Evolutionary conservation across 2,797 vertebrate genomes (phyloP), one percentile per base, ranked within the genome.

Genomic region (Meda fulgida): DNA sequence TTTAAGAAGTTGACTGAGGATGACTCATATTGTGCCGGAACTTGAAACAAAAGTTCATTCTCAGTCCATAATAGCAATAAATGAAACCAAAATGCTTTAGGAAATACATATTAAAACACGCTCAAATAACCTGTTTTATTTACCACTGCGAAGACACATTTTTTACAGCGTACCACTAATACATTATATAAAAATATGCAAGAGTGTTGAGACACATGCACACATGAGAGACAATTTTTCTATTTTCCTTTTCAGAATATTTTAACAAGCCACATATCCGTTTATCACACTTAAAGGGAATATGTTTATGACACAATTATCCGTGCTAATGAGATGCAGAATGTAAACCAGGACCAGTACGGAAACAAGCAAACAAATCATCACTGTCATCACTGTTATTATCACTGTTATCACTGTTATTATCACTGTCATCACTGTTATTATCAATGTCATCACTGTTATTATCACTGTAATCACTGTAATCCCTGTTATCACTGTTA

Each of bases 281-380:
- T 63, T 73, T 31, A 73, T 82, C 53, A 58, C 80, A 82, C 53
- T 53, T n/a, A 23, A 34, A 29, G 4, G 2, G 31, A 31, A 81
- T 7, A 29, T 40, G 48, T 38, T 69, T 46, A 46, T 63, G 53
- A 31, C 38, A 46, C 53, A 73, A 23, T 31, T 63, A 73, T 46
- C 38, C 18, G 38, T 81, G 48, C n/a, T 71, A 71, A 81, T 55
- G 51, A 81, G 14, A 81, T 58, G 79, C 48, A 23, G 23, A 60
- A 46, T 2, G 4, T 72, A 72, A 78, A 55, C 36, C 36, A 82
- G 29, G 13, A 72, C 69, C 38, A 63, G 26, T 21, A 48, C 9
- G 3, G 55, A 43, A 26, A 69, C 34, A 55, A 70, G 53, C 48
- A 58, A 23, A 63, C 21, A 82, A 23, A 72, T 72, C 18, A 31